phyloP scores from a whole-genome alignment of 64 coral and sea anemone genomes.

The Dendrophyllia cribrosa region DNA sequence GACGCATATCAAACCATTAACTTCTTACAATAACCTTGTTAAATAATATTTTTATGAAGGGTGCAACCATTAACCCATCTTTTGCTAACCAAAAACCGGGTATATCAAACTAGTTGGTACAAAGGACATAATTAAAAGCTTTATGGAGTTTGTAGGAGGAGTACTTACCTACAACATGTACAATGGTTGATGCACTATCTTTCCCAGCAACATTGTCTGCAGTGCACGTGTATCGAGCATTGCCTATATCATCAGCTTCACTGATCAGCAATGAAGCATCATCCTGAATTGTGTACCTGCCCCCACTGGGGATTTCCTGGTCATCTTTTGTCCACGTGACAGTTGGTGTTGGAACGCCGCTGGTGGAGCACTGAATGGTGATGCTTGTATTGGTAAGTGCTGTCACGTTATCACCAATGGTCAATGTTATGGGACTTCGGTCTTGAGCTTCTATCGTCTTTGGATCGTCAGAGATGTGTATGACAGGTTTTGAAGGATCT shows the following conservation, averaged over 20 bases:
- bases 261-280: constrained; percentile 67
- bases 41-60: no score
- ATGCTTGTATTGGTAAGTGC: constrained; percentile 73
- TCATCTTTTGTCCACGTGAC: constrained; percentile 80
- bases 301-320: constrained; percentile 33
- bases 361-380: constrained; percentile 65
- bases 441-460: neutral
- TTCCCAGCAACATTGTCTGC: constrained; percentile 68
- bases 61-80: no score
- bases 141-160: neutral
- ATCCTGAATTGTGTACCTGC: constrained; percentile 35
- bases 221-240: constrained; percentile 62
- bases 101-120: no score
- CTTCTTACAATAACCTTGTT: no score
- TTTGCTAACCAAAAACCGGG: no score
- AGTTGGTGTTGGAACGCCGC: constrained; percentile 72
- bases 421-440: constrained; percentile 53
- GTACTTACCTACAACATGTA: constrained; percentile 55
- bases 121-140: no score
- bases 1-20: no score
- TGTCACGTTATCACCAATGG: constrained; percentile 80
- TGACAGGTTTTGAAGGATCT: neutral
- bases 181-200: constrained; percentile 36
- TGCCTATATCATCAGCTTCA: constrained; percentile 40
- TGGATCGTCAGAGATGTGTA: neutral